These are phyloP conservation scores for Pocillopora grandis DNA, from an alignment of 92 coral and sea anemone species.

Conservation along the genomic window DNA sequence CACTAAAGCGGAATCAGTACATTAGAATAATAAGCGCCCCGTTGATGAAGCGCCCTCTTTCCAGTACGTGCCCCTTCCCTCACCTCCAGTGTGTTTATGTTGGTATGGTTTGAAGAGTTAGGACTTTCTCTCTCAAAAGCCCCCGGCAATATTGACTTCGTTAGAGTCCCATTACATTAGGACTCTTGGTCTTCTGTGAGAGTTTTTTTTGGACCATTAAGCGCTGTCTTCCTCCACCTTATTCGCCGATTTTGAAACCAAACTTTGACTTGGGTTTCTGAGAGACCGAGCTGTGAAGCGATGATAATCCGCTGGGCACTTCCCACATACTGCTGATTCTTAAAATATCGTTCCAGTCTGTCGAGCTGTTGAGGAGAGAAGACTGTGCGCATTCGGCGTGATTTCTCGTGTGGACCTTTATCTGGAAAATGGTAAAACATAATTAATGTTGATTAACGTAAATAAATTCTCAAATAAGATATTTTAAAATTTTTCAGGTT, in stretches of 20 bases:
- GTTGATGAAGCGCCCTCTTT: no score
- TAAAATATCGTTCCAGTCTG: constrained; percentile 71
- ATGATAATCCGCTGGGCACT: constrained; percentile 74
- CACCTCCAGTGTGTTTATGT: no score
- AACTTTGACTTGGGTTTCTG: constrained; percentile 80
- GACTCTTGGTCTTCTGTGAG: no score
- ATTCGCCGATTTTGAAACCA: constrained; percentile 87
- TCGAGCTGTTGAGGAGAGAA: constrained; percentile 80
- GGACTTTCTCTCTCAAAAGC: no score
- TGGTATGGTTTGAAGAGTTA: no score
- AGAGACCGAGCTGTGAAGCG: constrained; percentile 72
- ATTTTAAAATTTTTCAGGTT: neutral
- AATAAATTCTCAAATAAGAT: neutral
- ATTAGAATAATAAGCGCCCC: no score
- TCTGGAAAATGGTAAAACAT: neutral
- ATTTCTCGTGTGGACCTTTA: constrained; percentile 46
- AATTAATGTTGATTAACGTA: neutral
- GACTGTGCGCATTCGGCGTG: constrained; percentile 82
- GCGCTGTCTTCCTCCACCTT: constrained; percentile 75
- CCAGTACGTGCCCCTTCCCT: no score
- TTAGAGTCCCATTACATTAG: no score
- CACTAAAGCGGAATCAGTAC: no score
- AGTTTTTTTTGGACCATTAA: neutral
- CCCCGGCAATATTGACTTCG: no score
- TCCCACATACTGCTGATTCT: constrained; percentile 70